Evolutionary conservation across 2,888 invertebrate species (phyloP).

Genomic region (Lochmaea crataegi): DNA sequence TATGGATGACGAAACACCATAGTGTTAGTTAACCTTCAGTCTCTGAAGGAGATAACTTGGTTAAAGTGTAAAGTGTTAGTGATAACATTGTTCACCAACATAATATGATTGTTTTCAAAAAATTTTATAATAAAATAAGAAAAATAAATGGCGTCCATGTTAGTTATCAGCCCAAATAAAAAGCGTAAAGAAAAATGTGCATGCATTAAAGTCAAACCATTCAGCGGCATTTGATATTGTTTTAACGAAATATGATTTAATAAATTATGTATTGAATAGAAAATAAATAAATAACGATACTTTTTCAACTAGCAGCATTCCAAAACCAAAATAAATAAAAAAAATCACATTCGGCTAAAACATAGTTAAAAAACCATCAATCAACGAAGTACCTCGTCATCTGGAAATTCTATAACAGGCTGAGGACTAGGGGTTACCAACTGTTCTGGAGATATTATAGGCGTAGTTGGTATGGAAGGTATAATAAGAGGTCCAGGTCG

Average conservation of each 20-base stretch:
- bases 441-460: constrained; percentile 70
- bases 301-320: no score
- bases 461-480: constrained; percentile 67
- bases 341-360: constrained; percentile 25
- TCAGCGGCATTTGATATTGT: not conserved
- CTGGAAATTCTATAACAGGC: constrained; percentile 89
- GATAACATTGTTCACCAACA: no score
- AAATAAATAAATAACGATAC: no score
- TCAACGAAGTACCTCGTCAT: constrained; percentile 78
- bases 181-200: not conserved
- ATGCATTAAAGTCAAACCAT: not conserved
- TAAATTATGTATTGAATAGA: not conserved
- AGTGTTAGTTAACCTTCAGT: no score
- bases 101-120: no score
- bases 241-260: constrained; percentile 3
- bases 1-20: no score
- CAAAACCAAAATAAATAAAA: not conserved
- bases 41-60: no score
- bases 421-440: constrained; percentile 75
- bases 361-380: constrained; percentile 5
- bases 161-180: not conserved
- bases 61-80: no score
- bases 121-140: not conserved
- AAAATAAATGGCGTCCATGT: not conserved
- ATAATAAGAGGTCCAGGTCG: constrained; percentile 70